Percentiles rank a stretch among this genome's conserved stretches.
phyloP scores from a whole-genome alignment of 2,888 invertebrate species.

The Catocala fraxini region DNA sequence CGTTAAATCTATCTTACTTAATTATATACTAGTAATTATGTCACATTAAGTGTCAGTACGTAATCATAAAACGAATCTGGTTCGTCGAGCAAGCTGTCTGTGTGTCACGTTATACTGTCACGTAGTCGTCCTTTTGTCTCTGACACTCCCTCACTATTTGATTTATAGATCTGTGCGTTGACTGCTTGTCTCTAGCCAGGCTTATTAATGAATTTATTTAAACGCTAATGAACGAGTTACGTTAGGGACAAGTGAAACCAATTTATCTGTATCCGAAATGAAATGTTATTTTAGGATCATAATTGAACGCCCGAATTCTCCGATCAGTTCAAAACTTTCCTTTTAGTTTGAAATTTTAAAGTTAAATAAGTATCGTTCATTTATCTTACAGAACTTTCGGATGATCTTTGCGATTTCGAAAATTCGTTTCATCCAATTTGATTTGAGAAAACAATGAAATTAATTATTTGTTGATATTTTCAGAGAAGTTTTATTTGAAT shows the following conservation, averaged over 20 bases:
- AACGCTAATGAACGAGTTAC: slow-evolving; percentile 86
- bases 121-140: slow-evolving; percentile 81
- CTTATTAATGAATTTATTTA: slow-evolving; percentile 88
- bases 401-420: slow-evolving; percentile 44
- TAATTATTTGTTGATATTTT: slow-evolving; percentile 35
- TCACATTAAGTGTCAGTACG: no score
- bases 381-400: slow-evolving; percentile 47
- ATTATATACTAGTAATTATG: no score
- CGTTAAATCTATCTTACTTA: slow-evolving; percentile 15
- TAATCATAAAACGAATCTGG: slow-evolving; percentile 14
- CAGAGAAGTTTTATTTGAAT: slow-evolving; percentile 24
- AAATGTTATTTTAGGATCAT: slow-evolving; percentile 75
- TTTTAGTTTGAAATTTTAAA: slow-evolving; percentile 41
- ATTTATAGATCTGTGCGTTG: slow-evolving; percentile 85
- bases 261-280: slow-evolving; percentile 72
- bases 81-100: slow-evolving; percentile 41
- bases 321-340: slow-evolving; percentile 43
- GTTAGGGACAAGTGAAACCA: slow-evolving; percentile 83
- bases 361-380: slow-evolving; percentile 49
- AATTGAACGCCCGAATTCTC: slow-evolving; percentile 55
- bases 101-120: slow-evolving; percentile 62
- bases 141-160: slow-evolving; percentile 87
- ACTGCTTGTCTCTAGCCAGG: slow-evolving; percentile 78
- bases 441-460: slow-evolving; percentile 46
- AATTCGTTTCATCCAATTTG: slow-evolving; percentile 43